Conservation (phyloP, 2,797 vertebrate genomes). For the Bradypus variegatus region DNA sequence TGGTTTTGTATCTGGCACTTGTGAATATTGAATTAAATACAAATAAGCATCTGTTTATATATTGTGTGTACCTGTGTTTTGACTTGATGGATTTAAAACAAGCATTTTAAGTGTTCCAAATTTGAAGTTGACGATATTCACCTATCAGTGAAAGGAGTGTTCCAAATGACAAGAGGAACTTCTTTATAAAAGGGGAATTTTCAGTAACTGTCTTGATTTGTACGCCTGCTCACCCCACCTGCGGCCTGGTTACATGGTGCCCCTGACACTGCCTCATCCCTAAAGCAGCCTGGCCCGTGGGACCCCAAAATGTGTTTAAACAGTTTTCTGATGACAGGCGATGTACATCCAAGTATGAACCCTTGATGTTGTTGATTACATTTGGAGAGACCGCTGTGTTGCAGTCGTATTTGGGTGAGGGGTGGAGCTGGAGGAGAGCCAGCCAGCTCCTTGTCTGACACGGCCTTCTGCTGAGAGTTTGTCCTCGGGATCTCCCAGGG, state of each 20-base stretch:
- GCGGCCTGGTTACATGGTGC: background rate
- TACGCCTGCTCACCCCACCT: background rate
- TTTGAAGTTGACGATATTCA: constrained; percentile 12
- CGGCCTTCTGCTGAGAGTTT: background rate
- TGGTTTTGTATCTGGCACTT: constrained; percentile 8
- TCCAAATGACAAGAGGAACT: background rate
- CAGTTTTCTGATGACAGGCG: background rate
- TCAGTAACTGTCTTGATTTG: background rate
- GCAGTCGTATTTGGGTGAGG: background rate
- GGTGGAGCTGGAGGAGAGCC: background rate
- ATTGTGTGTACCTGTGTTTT: constrained; percentile 24
- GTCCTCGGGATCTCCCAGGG: background rate
- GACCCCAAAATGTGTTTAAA: background rate
- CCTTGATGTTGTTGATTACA: background rate
- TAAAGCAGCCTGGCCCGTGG: background rate
- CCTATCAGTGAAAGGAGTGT: constrained; percentile 37
- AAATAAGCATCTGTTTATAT: constrained; percentile 19
- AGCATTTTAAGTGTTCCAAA: constrained; percentile 22
- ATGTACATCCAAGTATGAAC: background rate
- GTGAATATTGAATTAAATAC: constrained; percentile 16
- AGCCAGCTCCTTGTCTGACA: background rate
- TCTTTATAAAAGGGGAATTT: constrained; percentile 16
- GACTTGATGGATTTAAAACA: constrained; percentile 6
- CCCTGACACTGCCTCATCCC: background rate
- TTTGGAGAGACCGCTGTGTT: constrained; percentile 16